A percentile compares a stretch with the other conserved stretches of the same genome.
Conservation (phyloP, 1,140 invertebrate genomes). For the Drosophila mojavensis region DNA sequence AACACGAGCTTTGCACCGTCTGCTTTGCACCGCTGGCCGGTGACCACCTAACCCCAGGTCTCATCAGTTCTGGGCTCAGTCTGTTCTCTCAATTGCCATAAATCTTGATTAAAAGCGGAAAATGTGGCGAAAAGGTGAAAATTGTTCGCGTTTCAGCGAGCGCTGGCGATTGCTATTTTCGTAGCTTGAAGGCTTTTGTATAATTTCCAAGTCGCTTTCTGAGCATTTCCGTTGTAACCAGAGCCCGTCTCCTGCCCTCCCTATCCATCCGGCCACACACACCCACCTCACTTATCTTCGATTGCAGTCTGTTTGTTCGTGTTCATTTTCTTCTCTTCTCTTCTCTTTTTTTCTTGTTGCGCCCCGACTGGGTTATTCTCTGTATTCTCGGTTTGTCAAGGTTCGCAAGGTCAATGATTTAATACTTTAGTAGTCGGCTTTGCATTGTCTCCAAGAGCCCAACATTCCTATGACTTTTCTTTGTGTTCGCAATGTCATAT, state of each 20-base stretch:
- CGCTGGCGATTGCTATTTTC: constrained; percentile 44
- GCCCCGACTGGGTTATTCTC: constrained; percentile 9
- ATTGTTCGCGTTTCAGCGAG: constrained; percentile 56
- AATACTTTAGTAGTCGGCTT: constrained; percentile 64
- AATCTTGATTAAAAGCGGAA: constrained; percentile 76
- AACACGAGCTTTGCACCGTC: constrained; percentile 34
- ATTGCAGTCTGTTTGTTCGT: constrained; percentile 24
- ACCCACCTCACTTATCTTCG: constrained; percentile 23
- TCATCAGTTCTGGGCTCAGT: constrained; percentile 21
- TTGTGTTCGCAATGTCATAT: constrained; percentile 23
- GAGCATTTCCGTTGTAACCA: constrained; percentile 46
- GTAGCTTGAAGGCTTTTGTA: constrained; percentile 59
- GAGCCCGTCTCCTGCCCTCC: not conserved
- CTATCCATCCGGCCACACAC: constrained; percentile 17
- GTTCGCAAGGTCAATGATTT: constrained; percentile 81
- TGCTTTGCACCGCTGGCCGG: not conserved
- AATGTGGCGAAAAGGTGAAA: constrained; percentile 73
- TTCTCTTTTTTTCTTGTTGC: not conserved
- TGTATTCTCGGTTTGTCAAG: constrained; percentile 57
- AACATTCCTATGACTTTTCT: constrained; percentile 40
- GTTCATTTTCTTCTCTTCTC: constrained; percentile 5
- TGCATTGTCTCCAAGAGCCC: constrained; percentile 44
- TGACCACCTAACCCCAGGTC: not conserved
- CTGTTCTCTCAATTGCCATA: constrained; percentile 70
- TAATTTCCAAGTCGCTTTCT: constrained; percentile 59